These are phyloP conservation scores for Lobophora halterata DNA, from an alignment of 2,888 invertebrate genomes.

Conservation along the genomic window DNA sequence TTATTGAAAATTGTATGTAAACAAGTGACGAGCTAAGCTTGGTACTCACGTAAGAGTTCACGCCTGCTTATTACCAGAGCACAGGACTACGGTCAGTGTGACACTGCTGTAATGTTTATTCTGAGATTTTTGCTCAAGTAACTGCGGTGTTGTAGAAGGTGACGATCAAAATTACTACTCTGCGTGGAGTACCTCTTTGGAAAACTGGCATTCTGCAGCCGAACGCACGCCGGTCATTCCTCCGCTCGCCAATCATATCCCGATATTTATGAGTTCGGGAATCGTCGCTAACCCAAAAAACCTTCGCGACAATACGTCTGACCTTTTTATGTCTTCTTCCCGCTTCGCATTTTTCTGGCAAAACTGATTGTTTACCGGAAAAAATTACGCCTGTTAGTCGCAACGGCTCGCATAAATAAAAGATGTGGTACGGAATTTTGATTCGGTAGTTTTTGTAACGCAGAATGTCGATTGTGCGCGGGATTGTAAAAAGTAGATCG, in stretches of 20 bases:
- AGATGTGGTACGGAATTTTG: slow-evolving; percentile 76
- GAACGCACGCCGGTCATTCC: slow-evolving; percentile 43
- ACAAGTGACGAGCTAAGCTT: no score
- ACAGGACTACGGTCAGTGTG: no score
- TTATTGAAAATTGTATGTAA: no score
- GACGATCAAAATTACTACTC: no score
- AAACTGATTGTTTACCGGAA: slow-evolving; percentile 80
- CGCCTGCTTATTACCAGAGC: neutral
- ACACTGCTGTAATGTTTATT: no score
- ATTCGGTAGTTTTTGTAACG: slow-evolving; percentile 68
- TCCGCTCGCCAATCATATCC: slow-evolving; percentile 63
- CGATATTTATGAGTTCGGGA: slow-evolving; percentile 60
- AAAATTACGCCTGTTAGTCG: slow-evolving; percentile 79
- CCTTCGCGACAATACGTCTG: slow-evolving; percentile 50
- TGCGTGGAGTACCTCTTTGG: no score
- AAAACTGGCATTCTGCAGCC: slow-evolving; percentile 19
- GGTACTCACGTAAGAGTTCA: no score
- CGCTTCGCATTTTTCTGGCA: slow-evolving; percentile 77
- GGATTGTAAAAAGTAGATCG: slow-evolving; percentile 55
- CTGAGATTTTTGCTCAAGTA: no score
- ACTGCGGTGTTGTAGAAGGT: no score
- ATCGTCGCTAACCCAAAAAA: slow-evolving; percentile 49
- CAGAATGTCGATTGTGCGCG: slow-evolving; percentile 60
- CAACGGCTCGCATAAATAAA: slow-evolving; percentile 74
- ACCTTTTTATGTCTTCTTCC: slow-evolving; percentile 73